Evolutionary conservation across 2,888 invertebrate species (phyloP), one percentile per base, ranked within the genome.

Genomic region (Notocelia uddmanniana): DNA sequence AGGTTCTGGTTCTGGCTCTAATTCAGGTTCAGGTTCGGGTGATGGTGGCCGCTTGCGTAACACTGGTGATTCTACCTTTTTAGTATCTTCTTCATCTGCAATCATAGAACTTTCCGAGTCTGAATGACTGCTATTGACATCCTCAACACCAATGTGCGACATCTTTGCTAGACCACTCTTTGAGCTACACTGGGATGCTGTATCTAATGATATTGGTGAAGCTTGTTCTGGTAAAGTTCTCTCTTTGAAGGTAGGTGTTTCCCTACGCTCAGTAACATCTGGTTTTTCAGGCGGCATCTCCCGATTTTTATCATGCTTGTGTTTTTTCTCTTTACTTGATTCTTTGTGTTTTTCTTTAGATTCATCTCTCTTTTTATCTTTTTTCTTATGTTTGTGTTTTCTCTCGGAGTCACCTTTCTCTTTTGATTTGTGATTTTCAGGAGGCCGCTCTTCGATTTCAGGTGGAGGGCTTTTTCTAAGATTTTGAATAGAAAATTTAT

Each of bases 341-440:
- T 95, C 95, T 77, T 95, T 94, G 59, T 95, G 95, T 79, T 95
- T 95, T 59, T 95, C 95, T 78, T 95, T 95, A 19, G 92, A 91
- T 76, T 96, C 96, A 81, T 95, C 94, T 68, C 94, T 94, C 81
- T 95, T 96, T 80, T 96, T 96, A 76, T 95, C 95, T 83, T 95
- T 95, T 83, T 95, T 95, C 88, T 95, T 95, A 76, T 95, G 95
- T 81, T 95, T 95, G 76, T 95, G 95, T 78, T 94, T 94, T 75
- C 93, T 91, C 80, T 94, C 94, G 59, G 89, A 85, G 71, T 94
- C 92, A 69, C 91, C 89, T 79, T 94, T 95, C 21, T 94, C 95
- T 83, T 92, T 94, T 68, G 89, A 82, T 80, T 93, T 94, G 57
- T 88, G 89, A 76, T 78, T 86, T 75, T 90, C 90, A 68, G 81